Percentiles rank a stretch among this genome's conserved stretches.
Conservation (phyloP, 2,888 invertebrate genomes). For the Hemithea aestivaria region DNA sequence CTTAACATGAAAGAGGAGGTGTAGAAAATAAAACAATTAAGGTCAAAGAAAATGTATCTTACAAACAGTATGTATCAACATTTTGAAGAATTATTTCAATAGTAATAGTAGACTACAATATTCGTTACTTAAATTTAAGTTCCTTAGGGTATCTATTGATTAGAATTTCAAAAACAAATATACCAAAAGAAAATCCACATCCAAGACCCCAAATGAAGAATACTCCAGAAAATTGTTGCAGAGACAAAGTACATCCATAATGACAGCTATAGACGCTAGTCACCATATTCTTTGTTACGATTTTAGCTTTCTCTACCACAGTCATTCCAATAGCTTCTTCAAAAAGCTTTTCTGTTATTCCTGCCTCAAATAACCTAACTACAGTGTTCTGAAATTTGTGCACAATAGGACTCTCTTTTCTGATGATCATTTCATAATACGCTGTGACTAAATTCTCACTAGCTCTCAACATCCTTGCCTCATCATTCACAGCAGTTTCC, state of each 20-base stretch:
- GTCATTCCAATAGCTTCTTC: conserved; percentile 50
- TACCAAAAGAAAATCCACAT: conserved; percentile 37
- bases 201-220: conserved; percentile 54
- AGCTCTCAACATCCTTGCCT: conserved; percentile 47
- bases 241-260: conserved; percentile 51
- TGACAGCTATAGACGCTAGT: conserved; percentile 54
- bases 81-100: too few species aligned
- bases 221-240: conserved; percentile 45
- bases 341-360: conserved; percentile 50
- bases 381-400: conserved; percentile 36
- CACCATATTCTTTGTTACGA: conserved; percentile 41
- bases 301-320: conserved; percentile 40
- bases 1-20: conserved; percentile 1
- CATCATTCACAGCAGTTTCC: conserved; percentile 44
- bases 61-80: too few species aligned
- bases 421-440: conserved; percentile 57
- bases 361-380: conserved; percentile 52
- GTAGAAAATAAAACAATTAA: too few species aligned
- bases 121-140: too few species aligned
- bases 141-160: too few species aligned
- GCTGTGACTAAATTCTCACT: conserved; percentile 46
- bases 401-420: conserved; percentile 40
- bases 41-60: too few species aligned
- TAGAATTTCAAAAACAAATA: conserved; percentile 46
- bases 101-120: too few species aligned